These are phyloP conservation scores for Calyptomena viridis DNA, from an alignment of 2,113 vertebrate species.

Conservation along the genomic window DNA sequence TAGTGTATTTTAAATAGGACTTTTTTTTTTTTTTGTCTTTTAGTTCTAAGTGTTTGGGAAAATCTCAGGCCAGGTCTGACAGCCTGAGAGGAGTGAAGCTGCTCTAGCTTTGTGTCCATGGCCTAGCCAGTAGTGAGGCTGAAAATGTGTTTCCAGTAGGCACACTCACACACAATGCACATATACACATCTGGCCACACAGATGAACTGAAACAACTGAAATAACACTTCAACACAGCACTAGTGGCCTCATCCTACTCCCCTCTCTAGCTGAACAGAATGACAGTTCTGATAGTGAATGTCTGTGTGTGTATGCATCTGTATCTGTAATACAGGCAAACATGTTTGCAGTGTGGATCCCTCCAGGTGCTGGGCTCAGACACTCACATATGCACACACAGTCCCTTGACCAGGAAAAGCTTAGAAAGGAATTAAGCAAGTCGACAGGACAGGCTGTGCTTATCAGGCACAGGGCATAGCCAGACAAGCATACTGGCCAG, in stretches of 20 bases:
- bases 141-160: neutral
- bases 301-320: neutral
- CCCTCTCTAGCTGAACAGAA: neutral
- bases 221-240: neutral
- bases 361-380: neutral
- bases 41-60: neutral
- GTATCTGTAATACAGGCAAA: neutral
- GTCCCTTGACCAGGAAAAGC: neutral
- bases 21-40: neutral
- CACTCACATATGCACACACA: neutral
- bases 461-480: no score
- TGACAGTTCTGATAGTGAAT: neutral
- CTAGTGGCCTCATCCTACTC: neutral
- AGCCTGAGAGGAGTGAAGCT: neutral
- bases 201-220: neutral
- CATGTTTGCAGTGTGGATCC: neutral
- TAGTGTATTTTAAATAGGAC: neutral
- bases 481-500: accelerated
- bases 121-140: neutral
- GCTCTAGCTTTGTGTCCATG: neutral
- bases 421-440: neutral
- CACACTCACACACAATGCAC: accelerated
- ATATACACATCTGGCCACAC: neutral
- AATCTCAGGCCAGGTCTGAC: neutral
- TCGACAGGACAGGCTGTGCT: neutral